Evolutionary conservation across 2,888 invertebrate genomes (phyloP).

Genomic region (Listrodromus nycthemerus): DNA sequence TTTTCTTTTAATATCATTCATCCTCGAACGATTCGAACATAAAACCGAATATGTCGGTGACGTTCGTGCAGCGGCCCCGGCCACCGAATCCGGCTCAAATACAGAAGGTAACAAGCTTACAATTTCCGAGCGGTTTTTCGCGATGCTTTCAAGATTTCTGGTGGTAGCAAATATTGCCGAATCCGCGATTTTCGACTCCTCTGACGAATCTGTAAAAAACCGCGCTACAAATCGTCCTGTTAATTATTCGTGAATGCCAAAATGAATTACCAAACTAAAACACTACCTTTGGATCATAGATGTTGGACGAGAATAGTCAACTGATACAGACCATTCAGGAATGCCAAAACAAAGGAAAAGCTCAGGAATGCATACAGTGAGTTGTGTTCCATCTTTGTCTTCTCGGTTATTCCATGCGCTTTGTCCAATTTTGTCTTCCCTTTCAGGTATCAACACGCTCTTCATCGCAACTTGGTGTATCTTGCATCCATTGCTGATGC

Average conservation of each 20-base stretch:
- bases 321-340: constrained; percentile 98
- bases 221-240: not conserved
- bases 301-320: constrained; percentile 98
- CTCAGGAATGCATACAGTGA: constrained; percentile 95
- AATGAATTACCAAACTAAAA: not conserved
- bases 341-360: constrained; percentile 97
- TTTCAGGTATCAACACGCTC: constrained; percentile 92
- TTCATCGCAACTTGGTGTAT: constrained; percentile 98
- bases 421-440: not conserved
- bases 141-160: constrained; percentile 30
- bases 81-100: constrained; percentile 94
- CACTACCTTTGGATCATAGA: constrained; percentile 85
- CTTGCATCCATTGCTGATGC: constrained; percentile 98
- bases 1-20: constrained; percentile 26
- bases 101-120: constrained; percentile 87
- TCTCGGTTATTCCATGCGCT: not conserved
- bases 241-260: not conserved
- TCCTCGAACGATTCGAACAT: not conserved
- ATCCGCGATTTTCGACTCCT: not conserved
- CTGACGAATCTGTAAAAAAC: not conserved
- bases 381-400: constrained; percentile 73
- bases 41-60: constrained; percentile 87
- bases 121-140: constrained; percentile 11
- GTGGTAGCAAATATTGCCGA: not conserved
- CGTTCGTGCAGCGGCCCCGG: constrained; percentile 90